Base-by-base conservation (phyloP, 2,113 vertebrate genomes). In the Rhineura floridana region DNA sequence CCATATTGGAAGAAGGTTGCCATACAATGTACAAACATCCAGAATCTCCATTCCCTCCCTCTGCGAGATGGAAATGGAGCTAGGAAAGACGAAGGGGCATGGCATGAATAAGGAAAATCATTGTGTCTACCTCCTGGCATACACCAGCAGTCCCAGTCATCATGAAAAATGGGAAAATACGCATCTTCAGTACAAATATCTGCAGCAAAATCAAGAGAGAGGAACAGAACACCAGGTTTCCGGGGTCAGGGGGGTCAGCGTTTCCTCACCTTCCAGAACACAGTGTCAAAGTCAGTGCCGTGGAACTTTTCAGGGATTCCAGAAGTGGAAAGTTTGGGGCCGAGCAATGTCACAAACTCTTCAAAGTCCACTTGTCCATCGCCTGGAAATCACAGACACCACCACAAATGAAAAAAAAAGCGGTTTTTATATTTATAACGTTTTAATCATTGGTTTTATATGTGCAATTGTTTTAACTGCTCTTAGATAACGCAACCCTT, bases 321-420 rank as follows among this genome's bases (percentile, higher is more conserved):
- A 0, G 98, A 97, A 25, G 98, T 97, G n/a, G 98, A 98, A 84
- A 99, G 97, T 94, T 99, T 99, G 82, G 99, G 99, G 59, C 99
- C 99, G 90, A 99, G 95, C 52, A 99, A 96, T 2, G 99, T 99
- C 92, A 99, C 98, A 69, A 99, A 99, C 95, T 99, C 99, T 92
- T 99, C 99, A 5, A 99, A 99, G 95, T 99, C 99, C 95, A 99
- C 99, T 95, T 99, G 99, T 46, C 99, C 98, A 0, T 99, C 98
- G 1, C 99, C 99, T 99, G 95, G 15, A 77, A 81, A 85, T 84
- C 33, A 91, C 75, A 46, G 73, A 76, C 50, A 30, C 4, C 87
- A 30, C 81, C 63, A 55, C n/a, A 69, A 36, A 36, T 80, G 46
- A 87, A 30, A 19, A 4, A 1, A 2, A 44, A 28, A 23, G 33